Evolutionary conservation across 2,113 vertebrate species (phyloP).

Genomic region (Lucifuga dentata): DNA sequence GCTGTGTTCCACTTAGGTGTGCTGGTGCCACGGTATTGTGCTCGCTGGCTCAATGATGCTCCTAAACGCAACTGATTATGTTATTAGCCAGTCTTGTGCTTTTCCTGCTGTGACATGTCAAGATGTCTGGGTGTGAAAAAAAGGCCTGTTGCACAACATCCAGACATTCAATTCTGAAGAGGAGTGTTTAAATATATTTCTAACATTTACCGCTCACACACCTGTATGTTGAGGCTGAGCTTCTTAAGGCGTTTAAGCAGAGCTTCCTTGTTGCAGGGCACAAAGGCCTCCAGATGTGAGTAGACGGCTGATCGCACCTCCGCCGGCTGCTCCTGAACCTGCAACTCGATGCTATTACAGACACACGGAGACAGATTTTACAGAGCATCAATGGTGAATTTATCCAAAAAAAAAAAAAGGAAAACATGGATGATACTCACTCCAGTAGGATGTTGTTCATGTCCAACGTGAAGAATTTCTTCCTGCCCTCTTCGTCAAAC

Average conservation of each 20-base stretch:
- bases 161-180: too few species aligned
- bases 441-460: slow-evolving; percentile 99
- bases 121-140: too few species aligned
- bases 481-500: slow-evolving; percentile 97
- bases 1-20: too few species aligned
- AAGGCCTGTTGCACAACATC: too few species aligned
- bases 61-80: too few species aligned
- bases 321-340: slow-evolving; percentile 92
- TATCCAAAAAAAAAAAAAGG: too few species aligned
- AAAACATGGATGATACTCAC: slow-evolving; percentile 84
- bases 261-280: slow-evolving; percentile 97
- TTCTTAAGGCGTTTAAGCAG: slow-evolving; percentile 98
- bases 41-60: too few species aligned
- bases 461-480: slow-evolving; percentile 99
- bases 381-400: neutral
- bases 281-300: slow-evolving; percentile 95
- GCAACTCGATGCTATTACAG: slow-evolving; percentile 91
- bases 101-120: too few species aligned
- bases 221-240: slow-evolving; percentile 97
- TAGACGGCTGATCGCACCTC: slow-evolving; percentile 89
- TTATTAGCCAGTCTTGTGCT: too few species aligned
- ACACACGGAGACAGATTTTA: slow-evolving; percentile 1
- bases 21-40: too few species aligned
- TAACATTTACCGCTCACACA: slow-evolving; percentile 54
- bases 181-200: too few species aligned